Conservation (phyloP, 1,140 invertebrate species). For the Micrasema minimum region DNA sequence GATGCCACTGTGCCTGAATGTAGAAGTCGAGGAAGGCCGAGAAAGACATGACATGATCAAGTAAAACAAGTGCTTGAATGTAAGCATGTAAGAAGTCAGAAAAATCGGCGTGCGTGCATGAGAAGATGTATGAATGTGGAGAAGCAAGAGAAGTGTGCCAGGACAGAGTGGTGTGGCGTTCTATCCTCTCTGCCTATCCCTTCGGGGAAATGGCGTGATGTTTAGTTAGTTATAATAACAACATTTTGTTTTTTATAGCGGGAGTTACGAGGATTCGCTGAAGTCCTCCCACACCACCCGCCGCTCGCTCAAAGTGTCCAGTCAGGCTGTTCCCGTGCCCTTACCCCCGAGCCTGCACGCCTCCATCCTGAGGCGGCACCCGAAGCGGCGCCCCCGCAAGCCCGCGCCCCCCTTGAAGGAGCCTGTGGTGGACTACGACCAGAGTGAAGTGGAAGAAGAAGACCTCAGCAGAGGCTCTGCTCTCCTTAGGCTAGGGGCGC, state of each 20-base stretch:
- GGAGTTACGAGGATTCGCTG: slow-evolving; percentile 74
- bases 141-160: no score
- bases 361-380: slow-evolving; percentile 13
- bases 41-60: no score
- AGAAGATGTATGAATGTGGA: no score
- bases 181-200: no score
- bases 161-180: no score
- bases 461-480: neutral
- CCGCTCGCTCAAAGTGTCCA: slow-evolving; percentile 37
- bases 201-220: no score
- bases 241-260: slow-evolving; percentile 60
- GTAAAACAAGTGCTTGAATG: no score
- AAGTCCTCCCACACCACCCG: slow-evolving; percentile 61
- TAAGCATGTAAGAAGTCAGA: no score
- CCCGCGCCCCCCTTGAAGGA: slow-evolving; percentile 57
- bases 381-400: slow-evolving; percentile 47
- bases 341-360: slow-evolving; percentile 20
- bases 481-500: neutral
- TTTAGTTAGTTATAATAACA: no score
- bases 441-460: slow-evolving; percentile 61
- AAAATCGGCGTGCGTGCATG: no score
- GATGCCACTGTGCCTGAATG: no score
- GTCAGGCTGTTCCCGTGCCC: neutral
- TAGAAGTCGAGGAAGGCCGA: no score
- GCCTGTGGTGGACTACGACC: slow-evolving; percentile 65